Evolutionary conservation across 2,113 vertebrate species (phyloP), one percentile per base, ranked within the genome.

Genomic region (Crotalus viridis): DNA sequence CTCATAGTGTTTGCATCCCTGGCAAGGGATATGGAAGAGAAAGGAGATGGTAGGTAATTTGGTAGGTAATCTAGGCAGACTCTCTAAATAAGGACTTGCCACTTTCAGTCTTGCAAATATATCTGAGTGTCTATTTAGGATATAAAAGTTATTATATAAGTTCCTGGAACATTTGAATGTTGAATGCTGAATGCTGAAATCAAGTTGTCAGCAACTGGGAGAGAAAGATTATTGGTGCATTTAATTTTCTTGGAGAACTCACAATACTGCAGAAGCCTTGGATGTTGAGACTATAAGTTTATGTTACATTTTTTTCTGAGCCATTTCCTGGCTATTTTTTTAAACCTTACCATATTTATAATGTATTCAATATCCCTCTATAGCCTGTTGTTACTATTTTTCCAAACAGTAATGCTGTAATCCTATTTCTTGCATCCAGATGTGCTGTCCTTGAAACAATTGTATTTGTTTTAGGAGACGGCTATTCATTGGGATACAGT

Each of bases 121-220:
- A 96, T 85, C 55, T 92, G 54, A 90, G 93, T 96, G 96, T 93
- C 95, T 94, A 1, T 90, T 94, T 89, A 28, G 95, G 94, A 93
- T 0, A 52, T 94, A 94, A 94, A 81, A 81, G 91, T 94, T 95
- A 21, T 92, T 95, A 95, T 95, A 92, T 90, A 95, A 95, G 94
- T 96, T 96, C 95, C 96, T 96, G 96, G 96, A 97, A 95, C 94
- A 91, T 95, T 95, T 74, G 93, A 95, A 94, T 15, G 48, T 95
- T 74, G 93, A 95, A 94, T 15, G 48, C 5, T 0, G 91, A 55
- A 43, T 17, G 19, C 57, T 91, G 0, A 0, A 1, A 0, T 92
- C 89, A 54, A 85, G 94, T 95, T 91, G 96, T 95, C 96, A 96
- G 2, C 64, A 0, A 0, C 9, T 1, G 1, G 81, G 81, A 88